Conservation (phyloP, 2,888 invertebrate genomes). For the Apamea anceps region DNA sequence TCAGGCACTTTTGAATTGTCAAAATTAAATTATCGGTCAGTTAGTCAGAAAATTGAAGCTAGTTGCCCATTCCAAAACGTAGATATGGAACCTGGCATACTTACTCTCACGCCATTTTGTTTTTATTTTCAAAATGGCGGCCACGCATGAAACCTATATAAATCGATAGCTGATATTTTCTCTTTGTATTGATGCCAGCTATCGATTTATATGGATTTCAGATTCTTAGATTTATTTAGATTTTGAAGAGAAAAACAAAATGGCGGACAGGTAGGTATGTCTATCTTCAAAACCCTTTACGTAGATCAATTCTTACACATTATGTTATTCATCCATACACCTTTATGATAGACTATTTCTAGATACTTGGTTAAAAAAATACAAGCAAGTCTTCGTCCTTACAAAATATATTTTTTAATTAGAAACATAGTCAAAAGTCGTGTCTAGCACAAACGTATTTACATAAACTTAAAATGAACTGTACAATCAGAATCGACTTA, state of each 20-base stretch:
- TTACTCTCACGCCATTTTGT: background rate
- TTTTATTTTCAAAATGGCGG: background rate
- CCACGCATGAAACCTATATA: background rate
- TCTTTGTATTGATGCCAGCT: no score
- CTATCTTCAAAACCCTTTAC: background rate
- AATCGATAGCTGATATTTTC: no score
- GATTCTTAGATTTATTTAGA: no score
- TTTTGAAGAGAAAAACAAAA: background rate
- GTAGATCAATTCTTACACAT: background rate
- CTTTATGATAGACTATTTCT: background rate
- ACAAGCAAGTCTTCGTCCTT: slow-evolving; percentile 48
- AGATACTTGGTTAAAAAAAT: slow-evolving; percentile 40
- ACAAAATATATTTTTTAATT: slow-evolving; percentile 58
- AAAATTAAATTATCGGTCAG: no score
- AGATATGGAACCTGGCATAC: background rate
- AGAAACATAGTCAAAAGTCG: slow-evolving; percentile 58
- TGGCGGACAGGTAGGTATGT: background rate
- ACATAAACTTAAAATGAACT: slow-evolving; percentile 49
- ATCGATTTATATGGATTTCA: no score
- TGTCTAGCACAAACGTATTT: slow-evolving; percentile 70
- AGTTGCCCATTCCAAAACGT: no score
- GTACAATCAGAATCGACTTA: slow-evolving; percentile 59
- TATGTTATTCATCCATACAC: background rate
- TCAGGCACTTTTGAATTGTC: no score
- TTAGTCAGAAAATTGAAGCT: no score